Base-by-base conservation (phyloP, 2,113 vertebrate species). In the Drymodes brunneopygia region DNA sequence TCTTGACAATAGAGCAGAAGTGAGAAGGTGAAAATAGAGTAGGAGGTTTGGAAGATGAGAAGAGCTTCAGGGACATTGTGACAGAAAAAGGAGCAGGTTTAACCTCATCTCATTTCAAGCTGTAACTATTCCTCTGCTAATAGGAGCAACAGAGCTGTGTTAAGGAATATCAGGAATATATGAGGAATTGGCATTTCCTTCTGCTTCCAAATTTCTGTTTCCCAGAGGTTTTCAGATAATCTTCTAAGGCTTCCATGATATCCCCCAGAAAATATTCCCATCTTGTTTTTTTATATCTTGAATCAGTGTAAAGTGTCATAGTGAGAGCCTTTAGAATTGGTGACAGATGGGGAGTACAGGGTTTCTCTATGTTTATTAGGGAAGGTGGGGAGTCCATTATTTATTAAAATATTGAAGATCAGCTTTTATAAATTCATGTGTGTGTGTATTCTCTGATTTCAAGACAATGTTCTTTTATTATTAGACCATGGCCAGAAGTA, bases 351-450 rank as follows among this genome's bases (percentile, higher is more conserved):
- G 31, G 5, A 42, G 6, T 48, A 19, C 19, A 60, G 8, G 1
- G 8, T 31, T 83, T 74, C 7, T 53, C 31, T 88, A 14, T 19
- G 18, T 35, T 73, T 85, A 20, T 65, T 38, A 17, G 13, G 15
- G 17, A 11, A 38, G 3, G 11, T 67, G 1, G 3, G 22, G 0
- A 42, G 1, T 3, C 17, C n/a, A 7, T 86, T 72, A 14, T 50
- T 86, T 53, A 44, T 6, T 69, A 57, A 86, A 86, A n/a, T 81
- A 53, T 23, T 69, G 19, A 44, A 28, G 11, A 51, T 60, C 8
- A 56, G 6, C 27, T 79, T 69, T 91, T 77, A 38, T 61, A 44
- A 86, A 57, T 61, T 73, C 8, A n/a, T 53, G 14, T 5, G 67
- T 9, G 2, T 58, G 11, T 74, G 5, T 15, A 29, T 48, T 8